Percentiles rank a stretch among this genome's conserved stretches.
phyloP scores from a whole-genome alignment of 2,888 invertebrate genomes.

The Cheiracanthium punctorium region DNA sequence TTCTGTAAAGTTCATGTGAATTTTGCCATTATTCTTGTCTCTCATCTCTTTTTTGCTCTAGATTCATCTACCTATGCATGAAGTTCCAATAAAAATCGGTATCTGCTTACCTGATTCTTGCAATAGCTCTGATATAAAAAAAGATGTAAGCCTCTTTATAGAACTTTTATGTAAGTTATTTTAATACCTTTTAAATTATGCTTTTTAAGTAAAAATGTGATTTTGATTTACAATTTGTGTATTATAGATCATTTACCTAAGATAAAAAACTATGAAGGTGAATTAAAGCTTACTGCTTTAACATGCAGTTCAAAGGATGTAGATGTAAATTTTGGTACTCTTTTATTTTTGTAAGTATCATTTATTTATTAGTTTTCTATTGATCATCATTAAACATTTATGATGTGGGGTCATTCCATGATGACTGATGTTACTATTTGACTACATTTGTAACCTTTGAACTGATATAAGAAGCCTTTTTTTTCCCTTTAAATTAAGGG shows the following conservation, averaged over 20 bases:
- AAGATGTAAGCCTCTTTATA: background rate
- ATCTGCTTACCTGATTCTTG: constrained; percentile 40
- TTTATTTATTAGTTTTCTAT: no score
- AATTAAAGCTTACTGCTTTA: constrained; percentile 23
- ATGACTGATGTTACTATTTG: no score
- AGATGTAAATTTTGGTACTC: background rate
- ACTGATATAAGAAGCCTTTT: no score
- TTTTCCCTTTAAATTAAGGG: no score
- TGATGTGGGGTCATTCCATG: no score
- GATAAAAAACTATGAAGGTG: constrained; percentile 11
- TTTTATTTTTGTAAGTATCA: constrained; percentile 40
- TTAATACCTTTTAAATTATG: no score
- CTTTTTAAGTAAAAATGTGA: no score
- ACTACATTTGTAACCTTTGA: no score
- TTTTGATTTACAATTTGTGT: background rate
- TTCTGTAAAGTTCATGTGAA: no score
- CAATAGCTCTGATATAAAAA: background rate
- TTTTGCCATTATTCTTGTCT: no score
- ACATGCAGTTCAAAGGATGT: constrained; percentile 2
- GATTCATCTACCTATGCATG: constrained; percentile 25
- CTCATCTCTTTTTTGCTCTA: background rate
- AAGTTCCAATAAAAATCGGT: constrained; percentile 43
- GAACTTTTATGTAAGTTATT: background rate
- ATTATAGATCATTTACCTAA: background rate
- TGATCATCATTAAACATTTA: no score